A percentile compares a stretch with the other conserved stretches of the same genome.
Conservation (phyloP, 2,113 vertebrate species). For the Mobula birostris region DNA sequence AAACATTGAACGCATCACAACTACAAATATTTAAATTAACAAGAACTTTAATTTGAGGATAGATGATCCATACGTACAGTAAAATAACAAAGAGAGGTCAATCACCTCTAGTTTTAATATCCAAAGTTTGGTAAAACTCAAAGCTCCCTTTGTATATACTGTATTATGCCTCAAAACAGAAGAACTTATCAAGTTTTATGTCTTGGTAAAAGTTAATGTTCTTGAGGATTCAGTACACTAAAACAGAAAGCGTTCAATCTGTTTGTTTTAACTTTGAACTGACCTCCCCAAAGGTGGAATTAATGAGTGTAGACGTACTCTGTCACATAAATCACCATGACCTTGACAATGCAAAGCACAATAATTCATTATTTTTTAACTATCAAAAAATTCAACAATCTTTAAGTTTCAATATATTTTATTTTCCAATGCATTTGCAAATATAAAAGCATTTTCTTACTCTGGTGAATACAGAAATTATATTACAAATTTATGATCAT, state of each 20-base stretch:
- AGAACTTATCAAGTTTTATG: not conserved
- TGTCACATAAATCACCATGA: not conserved
- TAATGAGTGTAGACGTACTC: not conserved
- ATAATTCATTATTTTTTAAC: not conserved
- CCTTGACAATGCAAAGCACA: not conserved
- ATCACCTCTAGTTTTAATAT: not conserved
- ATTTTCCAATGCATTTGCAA: not conserved
- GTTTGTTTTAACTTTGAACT: not conserved
- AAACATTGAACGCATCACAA: not conserved
- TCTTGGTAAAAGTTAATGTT: not conserved
- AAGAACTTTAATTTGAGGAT: not conserved
- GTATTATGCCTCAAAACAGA: not conserved
- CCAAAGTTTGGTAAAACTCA: not conserved
- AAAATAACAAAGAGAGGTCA: not conserved
- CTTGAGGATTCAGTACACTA: not conserved
- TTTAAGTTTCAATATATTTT: not conserved
- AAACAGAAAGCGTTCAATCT: not conserved
- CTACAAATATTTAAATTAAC: not conserved
- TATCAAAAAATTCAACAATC: not conserved
- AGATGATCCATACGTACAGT: not conserved
- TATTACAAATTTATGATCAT: not conserved
- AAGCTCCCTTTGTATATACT: no score
- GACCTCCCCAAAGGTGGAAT: slow-evolving; percentile 26
- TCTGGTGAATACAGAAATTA: slow-evolving; percentile 5
- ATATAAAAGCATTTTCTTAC: not conserved